Percentiles rank a stretch among this genome's conserved stretches.
Conservation (phyloP, 2,797 vertebrate species). For the Melanotaenia maccullochi region DNA sequence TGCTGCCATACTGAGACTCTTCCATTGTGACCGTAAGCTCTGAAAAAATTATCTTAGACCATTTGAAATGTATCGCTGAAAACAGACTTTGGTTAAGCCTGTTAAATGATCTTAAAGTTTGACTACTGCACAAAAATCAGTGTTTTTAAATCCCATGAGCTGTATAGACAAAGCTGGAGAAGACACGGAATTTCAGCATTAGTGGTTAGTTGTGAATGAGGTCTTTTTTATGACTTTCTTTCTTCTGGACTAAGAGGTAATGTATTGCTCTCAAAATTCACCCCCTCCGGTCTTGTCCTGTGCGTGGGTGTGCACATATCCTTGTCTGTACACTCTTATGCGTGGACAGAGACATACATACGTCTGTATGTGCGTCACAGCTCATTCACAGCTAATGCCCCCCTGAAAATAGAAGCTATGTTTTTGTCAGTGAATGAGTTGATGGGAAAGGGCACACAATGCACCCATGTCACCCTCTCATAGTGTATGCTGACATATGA, state of each 20-base stretch:
- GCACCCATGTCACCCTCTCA: slow-evolving; percentile 54
- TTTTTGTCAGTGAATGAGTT: slow-evolving; percentile 50
- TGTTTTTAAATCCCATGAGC: not conserved
- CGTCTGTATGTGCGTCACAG: slow-evolving; percentile 60
- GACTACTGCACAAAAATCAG: slow-evolving; percentile 5
- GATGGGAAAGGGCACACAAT: slow-evolving; percentile 69
- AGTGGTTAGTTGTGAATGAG: not conserved
- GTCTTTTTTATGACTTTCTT: not conserved
- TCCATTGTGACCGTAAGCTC: slow-evolving; percentile 41
- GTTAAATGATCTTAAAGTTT: slow-evolving; percentile 18
- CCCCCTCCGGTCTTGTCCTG: slow-evolving; percentile 1
- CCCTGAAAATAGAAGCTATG: slow-evolving; percentile 62
- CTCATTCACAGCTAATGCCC: slow-evolving; percentile 53
- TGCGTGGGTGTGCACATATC: slow-evolving; percentile 34
- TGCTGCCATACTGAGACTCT: slow-evolving; percentile 51
- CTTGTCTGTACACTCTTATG: slow-evolving; percentile 15
- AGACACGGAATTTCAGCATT: not conserved
- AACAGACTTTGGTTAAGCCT: not conserved
- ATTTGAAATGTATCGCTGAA: slow-evolving; percentile 10
- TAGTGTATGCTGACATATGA: slow-evolving; percentile 62
- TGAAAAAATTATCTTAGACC: slow-evolving; percentile 12
- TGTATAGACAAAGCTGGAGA: not conserved
- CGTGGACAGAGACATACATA: slow-evolving; percentile 21
- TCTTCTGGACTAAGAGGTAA: not conserved
- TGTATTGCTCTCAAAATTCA: slow-evolving; percentile 2